Evolutionary conservation across 2,888 invertebrate species (phyloP), one percentile per base, ranked within the genome.

Genomic region (Periphyllus acericola): DNA sequence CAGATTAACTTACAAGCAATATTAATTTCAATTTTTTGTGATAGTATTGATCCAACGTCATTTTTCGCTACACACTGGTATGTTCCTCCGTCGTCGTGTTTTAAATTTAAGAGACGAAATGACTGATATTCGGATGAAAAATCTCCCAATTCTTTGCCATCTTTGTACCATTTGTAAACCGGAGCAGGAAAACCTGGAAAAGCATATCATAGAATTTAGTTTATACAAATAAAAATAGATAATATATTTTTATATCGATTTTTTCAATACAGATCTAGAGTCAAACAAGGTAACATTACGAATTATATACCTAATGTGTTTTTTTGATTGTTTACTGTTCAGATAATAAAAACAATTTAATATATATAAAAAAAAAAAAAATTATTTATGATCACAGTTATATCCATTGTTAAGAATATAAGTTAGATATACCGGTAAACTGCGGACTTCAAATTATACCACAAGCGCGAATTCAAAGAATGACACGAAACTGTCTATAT

Each of bases 21-120:
- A 90, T 95, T 94, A 90, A 98, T 95, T 91, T 95, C 94, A 91
- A 96, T 96, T 92, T 96, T 96, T 92, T 97, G 96, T 92, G 98
- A 98, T 92, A 97, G 95, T 92, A 98, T 96, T 89, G 98, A 96
- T 88, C 98, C 98, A 88, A 96, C 96, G 90, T 95, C 95, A 92
- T 98, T 98, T 91, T 95, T 94, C 40, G 98, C 98, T 90, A 97
- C 95, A 92, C 98, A 98, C 92, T 97, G 95, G 93, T 98, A 98
- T 89, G 95, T 94, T 82, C 98, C 98, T 87, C 96, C 96, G 92
- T 98, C 97, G 91, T 95, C 94, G 89, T 95, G 93, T 90, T 94
- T 94, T 84, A 97, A 96, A 91, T 95, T 95, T 91, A 95, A 94
- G 90, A 98, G 96, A 91, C 96, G 95, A 92, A 95, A 96, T 92